Conservation (phyloP, 1,140 invertebrate genomes). For the Neodiprion lecontei region DNA sequence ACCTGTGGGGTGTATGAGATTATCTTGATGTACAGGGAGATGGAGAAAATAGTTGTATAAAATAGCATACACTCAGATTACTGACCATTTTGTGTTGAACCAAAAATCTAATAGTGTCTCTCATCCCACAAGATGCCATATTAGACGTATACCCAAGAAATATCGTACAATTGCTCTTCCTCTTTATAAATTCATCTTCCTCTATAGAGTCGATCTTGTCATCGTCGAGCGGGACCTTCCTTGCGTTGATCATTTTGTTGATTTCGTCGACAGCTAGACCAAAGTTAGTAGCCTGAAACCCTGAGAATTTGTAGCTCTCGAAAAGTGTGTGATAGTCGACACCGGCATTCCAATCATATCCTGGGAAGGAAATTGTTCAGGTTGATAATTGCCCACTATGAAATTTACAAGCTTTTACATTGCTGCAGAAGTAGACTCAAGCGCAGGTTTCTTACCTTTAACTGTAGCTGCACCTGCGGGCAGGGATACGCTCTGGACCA, state of each 20-base stretch:
- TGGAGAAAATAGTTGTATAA: neutral
- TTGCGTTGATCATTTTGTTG: conserved; percentile 86
- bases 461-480: conserved; percentile 71
- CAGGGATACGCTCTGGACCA: conserved; percentile 69
- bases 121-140: conserved; percentile 92
- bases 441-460: conserved; percentile 54
- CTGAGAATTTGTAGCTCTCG: conserved; percentile 79
- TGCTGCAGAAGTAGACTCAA: no score
- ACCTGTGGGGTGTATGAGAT: conserved; percentile 63
- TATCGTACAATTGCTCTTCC: conserved; percentile 89
- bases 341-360: conserved; percentile 94
- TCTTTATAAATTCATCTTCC: conserved; percentile 81
- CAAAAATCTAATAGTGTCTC: conserved; percentile 90
- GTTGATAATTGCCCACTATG: neutral
- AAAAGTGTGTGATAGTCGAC: conserved; percentile 88
- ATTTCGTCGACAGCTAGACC: conserved; percentile 90
- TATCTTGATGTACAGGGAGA: neutral
- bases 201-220: conserved; percentile 73
- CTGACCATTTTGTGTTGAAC: conserved; percentile 85
- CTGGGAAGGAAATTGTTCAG: conserved; percentile 46
- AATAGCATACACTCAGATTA: conserved; percentile 24
- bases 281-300: conserved; percentile 97
- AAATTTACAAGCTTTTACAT: neutral
- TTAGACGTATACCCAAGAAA: conserved; percentile 99
- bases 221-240: conserved; percentile 68